Conservation (phyloP, 2,113 vertebrate species). For the Bubo bubo region DNA sequence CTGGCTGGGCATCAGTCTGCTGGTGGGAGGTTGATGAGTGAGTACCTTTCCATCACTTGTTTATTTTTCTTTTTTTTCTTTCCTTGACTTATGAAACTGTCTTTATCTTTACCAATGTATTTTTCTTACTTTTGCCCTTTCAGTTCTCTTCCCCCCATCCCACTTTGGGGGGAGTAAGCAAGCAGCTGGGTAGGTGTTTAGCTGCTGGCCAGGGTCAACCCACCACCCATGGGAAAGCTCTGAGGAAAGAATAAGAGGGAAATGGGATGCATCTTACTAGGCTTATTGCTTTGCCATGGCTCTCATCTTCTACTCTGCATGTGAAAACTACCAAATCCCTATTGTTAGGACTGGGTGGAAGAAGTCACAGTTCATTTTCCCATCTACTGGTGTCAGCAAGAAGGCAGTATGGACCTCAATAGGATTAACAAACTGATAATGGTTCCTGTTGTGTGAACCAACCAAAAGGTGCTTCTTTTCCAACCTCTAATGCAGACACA, state of each 20-base stretch:
- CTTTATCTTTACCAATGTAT: background rate
- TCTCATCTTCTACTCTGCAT: background rate
- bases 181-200: background rate
- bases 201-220: background rate
- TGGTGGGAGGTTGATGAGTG: background rate
- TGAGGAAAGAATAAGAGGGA: background rate
- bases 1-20: background rate
- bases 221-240: background rate
- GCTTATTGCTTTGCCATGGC: background rate
- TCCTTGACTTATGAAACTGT: background rate
- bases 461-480: background rate
- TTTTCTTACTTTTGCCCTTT: background rate
- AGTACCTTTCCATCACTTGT: background rate
- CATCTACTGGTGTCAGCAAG: background rate
- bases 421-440: background rate
- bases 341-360: background rate
- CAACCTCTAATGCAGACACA: background rate
- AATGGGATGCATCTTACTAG: background rate
- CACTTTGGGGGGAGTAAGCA: background rate
- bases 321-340: background rate
- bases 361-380: background rate
- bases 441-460: background rate
- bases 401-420: background rate
- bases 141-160: background rate
- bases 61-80: background rate